phyloP scores from a whole-genome alignment of 2,113 vertebrate genomes.

The Pituophis catenifer region DNA sequence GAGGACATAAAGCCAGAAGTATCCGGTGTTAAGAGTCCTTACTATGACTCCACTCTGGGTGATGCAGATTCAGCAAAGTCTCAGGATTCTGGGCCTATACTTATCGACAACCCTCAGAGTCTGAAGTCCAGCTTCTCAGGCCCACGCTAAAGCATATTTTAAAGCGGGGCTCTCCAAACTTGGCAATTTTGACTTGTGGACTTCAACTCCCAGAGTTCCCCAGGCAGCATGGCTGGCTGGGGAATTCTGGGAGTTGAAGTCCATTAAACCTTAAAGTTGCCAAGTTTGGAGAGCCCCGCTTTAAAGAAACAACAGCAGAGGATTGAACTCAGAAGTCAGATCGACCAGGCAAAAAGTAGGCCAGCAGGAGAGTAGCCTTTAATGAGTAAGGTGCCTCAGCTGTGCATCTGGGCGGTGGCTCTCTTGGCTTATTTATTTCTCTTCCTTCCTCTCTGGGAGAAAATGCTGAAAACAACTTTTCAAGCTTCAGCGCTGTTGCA shows the following conservation, averaged over 20 bases:
- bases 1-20: not conserved
- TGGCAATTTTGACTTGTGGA: too few species aligned
- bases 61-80: not conserved
- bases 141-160: not conserved
- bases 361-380: not conserved
- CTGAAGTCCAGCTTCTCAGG: not conserved
- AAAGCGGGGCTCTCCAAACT: not conserved
- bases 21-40: not conserved
- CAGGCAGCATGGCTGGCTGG: too few species aligned
- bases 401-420: not conserved
- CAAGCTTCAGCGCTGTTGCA: not conserved
- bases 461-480: not conserved
- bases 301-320: not conserved
- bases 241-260: too few species aligned
- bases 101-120: not conserved
- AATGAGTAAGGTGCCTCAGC: not conserved
- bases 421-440: not conserved
- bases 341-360: not conserved
- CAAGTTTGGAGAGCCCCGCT: not conserved
- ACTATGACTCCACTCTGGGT: not conserved
- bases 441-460: not conserved
- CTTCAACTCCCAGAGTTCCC: not conserved
- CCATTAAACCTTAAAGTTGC: too few species aligned
- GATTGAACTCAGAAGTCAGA: not conserved
- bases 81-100: not conserved